Conservation (phyloP, 2,888 invertebrate genomes). For the Diaphora mendica region DNA sequence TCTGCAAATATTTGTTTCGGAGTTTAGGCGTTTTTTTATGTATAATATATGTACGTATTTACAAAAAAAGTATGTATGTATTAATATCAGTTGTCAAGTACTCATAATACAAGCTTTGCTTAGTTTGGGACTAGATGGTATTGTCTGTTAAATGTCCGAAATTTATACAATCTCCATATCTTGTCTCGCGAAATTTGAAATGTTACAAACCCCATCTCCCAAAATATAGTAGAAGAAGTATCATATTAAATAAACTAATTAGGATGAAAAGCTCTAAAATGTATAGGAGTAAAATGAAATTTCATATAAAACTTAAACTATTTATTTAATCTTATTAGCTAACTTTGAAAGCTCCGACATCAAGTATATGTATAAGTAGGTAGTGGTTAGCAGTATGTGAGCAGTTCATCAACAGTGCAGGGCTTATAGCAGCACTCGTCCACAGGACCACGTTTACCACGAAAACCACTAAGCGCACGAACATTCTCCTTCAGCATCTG, state of each 20-base stretch:
- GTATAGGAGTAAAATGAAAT: neutral
- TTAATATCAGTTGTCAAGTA: no score
- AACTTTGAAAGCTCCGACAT: neutral
- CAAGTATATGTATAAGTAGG: neutral
- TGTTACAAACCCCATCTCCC: no score
- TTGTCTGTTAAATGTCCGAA: no score
- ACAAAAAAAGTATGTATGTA: no score
- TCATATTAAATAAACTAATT: neutral
- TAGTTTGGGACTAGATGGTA: no score
- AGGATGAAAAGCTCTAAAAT: neutral
- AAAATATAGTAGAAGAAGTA: no score
- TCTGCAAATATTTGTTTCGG: no score
- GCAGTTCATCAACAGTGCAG: constrained; percentile 35
- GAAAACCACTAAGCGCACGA: neutral
- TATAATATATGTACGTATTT: no score
- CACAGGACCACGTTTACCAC: constrained; percentile 38
- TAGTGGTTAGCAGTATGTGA: neutral
- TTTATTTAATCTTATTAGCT: neutral
- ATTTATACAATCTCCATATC: no score
- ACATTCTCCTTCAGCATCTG: neutral
- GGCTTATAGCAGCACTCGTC: constrained; percentile 44
- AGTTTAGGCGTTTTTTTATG: no score
- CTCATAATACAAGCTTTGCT: no score
- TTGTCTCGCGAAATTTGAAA: no score
- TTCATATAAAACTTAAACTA: neutral